Evolutionary conservation across 2,797 vertebrate species (phyloP).

Genomic region (Etheostoma perlongum): DNA sequence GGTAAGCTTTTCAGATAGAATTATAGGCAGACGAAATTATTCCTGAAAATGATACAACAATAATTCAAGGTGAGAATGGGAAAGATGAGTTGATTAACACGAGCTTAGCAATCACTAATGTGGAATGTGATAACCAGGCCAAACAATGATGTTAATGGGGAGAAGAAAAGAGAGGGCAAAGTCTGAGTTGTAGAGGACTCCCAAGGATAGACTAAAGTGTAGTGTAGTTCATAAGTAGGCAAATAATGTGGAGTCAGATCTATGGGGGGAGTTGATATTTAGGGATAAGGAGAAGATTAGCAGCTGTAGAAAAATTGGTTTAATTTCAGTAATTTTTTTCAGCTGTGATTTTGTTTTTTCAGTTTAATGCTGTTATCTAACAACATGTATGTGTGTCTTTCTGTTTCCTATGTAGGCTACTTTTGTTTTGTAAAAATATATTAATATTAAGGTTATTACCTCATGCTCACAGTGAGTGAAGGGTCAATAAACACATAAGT

Average conservation of each 20-base stretch:
- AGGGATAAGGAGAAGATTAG: neutral
- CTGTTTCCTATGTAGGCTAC: too few relatives aligned
- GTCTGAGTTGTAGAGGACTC: neutral
- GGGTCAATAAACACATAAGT: too few relatives aligned
- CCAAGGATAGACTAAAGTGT: neutral
- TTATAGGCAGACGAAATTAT: neutral
- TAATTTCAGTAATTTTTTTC: neutral
- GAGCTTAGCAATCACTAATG: neutral
- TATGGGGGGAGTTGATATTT: neutral
- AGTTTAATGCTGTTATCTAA: neutral
- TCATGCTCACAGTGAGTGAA: neutral
- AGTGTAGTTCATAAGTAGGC: neutral
- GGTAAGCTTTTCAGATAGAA: neutral
- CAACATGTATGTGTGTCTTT: too few relatives aligned
- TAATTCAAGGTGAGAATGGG: neutral
- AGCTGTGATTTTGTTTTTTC: neutral
- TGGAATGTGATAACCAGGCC: neutral
- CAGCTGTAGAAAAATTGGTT: neutral
- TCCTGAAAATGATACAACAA: neutral
- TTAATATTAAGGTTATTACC: neutral
- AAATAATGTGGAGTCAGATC: neutral
- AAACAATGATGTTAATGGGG: neutral
- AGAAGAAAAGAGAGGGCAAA: constrained; percentile 6
- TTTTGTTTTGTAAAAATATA: too few relatives aligned
- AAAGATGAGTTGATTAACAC: neutral